Evolutionary conservation across 2,888 invertebrate species (phyloP).

Genomic region (Lapara coniferarum): DNA sequence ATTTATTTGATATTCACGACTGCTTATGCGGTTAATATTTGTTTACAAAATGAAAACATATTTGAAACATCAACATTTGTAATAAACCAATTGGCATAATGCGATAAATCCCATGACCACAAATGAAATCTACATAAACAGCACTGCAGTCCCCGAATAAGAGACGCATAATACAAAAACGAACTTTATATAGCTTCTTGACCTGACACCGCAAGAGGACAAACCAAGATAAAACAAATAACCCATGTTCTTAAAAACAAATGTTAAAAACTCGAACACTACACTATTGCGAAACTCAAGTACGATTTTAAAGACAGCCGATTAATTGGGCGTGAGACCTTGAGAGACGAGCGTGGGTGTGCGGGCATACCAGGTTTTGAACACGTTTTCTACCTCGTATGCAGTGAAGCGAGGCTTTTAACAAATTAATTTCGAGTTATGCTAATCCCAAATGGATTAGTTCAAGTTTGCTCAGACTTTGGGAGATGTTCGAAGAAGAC

Average conservation of each 20-base stretch:
- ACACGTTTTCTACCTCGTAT: constrained; percentile 19
- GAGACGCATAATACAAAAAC: neutral
- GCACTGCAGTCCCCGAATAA: neutral
- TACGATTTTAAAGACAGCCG: constrained; percentile 30
- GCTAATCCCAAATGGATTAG: neutral
- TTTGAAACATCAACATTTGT: neutral
- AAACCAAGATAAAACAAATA: neutral
- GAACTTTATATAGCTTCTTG: constrained; percentile 1
- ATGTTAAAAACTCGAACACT: neutral
- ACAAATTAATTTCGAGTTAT: neutral
- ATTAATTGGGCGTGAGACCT: constrained; percentile 62
- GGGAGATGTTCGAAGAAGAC: no score
- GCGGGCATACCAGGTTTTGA: constrained; percentile 34
- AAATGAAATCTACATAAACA: neutral
- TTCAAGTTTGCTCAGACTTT: neutral
- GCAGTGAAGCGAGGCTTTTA: constrained; percentile 14
- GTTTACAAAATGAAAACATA: neutral
- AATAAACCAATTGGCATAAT: neutral
- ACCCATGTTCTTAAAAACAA: neutral
- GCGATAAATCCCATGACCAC: neutral
- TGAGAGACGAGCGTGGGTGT: constrained; percentile 59
- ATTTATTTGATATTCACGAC: neutral
- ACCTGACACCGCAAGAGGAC: constrained; percentile 18
- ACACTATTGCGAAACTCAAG: neutral
- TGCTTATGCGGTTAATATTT: neutral